Conservation (phyloP, 2,797 vertebrate species). For the Anableps anableps region DNA sequence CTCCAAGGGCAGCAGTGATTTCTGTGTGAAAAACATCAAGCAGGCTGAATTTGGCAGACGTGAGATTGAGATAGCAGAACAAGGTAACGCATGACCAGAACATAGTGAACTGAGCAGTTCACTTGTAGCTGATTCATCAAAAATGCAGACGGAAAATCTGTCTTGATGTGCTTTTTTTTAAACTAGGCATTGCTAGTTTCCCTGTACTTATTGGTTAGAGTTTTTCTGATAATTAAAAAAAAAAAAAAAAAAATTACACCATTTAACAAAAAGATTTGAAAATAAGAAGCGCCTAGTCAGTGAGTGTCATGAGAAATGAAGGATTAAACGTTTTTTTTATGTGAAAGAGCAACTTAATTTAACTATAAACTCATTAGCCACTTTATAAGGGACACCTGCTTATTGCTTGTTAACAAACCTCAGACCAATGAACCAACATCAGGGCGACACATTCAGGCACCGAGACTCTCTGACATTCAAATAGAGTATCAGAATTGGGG, state of each 20-base stretch:
- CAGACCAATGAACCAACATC: neutral
- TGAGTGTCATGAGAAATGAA: neutral
- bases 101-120: neutral
- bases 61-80: slow-evolving; percentile 96
- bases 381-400: neutral
- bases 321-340: neutral
- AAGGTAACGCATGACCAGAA: slow-evolving; percentile 78
- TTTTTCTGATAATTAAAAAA: neutral
- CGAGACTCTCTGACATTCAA: neutral
- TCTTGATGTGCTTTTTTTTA: neutral
- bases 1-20: slow-evolving; percentile 92
- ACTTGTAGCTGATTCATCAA: slow-evolving; percentile 2
- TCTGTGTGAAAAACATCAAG: slow-evolving; percentile 97
- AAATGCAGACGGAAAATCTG: neutral
- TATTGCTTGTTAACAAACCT: neutral
- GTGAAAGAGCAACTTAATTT: neutral
- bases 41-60: slow-evolving; percentile 94
- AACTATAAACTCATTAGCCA: neutral
- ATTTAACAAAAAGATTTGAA: neutral
- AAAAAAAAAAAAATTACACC: neutral
- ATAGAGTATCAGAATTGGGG: neutral
- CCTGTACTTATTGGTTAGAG: neutral
- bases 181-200: neutral
- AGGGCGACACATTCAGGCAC: neutral
- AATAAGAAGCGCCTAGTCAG: neutral